Conservation (phyloP, 2,797 vertebrate genomes). For the Ibycter americanus region DNA sequence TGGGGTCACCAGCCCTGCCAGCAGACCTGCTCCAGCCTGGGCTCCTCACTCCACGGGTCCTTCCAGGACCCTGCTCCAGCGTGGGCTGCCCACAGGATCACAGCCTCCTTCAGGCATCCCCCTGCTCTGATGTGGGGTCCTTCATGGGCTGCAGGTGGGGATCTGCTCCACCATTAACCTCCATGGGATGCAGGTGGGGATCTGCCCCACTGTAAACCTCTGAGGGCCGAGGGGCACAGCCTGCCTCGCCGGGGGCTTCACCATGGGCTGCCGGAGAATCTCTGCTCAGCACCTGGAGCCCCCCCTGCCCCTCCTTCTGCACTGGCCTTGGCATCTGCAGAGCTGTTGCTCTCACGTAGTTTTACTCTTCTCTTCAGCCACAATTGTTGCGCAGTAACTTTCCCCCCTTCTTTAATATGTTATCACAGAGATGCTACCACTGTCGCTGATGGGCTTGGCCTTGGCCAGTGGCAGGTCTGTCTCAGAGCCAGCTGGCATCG, state of each 20-base stretch:
- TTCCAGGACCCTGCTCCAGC: too few relatives aligned
- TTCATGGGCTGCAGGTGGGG: too few relatives aligned
- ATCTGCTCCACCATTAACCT: too few relatives aligned
- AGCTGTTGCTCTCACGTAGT: not conserved
- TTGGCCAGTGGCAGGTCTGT: not conserved
- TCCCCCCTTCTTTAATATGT: rapidly evolving
- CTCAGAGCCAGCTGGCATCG: not conserved
- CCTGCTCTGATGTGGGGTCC: too few relatives aligned
- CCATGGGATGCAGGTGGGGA: too few relatives aligned
- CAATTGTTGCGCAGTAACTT: not conserved
- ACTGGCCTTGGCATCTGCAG: not conserved
- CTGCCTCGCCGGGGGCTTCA: not conserved
- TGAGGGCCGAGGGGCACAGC: not conserved
- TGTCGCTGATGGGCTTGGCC: not conserved
- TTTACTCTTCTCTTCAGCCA: not conserved
- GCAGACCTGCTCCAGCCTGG: too few relatives aligned
- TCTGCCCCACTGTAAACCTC: not conserved
- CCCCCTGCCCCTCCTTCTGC: not conserved
- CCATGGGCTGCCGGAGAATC: not conserved
- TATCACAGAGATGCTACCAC: not conserved
- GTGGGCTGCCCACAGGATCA: too few relatives aligned
- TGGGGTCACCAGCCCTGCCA: too few relatives aligned
- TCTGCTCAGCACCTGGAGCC: not conserved
- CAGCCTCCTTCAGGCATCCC: too few relatives aligned
- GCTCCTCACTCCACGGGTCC: too few relatives aligned